Evolutionary conservation across 37 sponge, comb jelly and placozoan species (phyloP).

Genomic region (Corticium candelabrum): DNA sequence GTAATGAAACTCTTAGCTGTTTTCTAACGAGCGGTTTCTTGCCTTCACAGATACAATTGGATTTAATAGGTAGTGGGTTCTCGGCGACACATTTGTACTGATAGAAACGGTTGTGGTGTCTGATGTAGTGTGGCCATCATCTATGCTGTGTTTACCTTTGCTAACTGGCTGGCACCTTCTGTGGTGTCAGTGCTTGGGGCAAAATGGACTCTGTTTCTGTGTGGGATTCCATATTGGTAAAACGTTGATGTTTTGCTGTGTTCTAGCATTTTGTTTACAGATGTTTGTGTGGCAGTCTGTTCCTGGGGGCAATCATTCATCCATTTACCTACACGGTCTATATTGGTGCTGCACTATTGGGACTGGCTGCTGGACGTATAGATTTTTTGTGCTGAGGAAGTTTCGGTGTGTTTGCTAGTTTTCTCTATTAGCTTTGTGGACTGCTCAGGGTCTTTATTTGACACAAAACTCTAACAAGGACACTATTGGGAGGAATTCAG

Average conservation of each 20-base stretch:
- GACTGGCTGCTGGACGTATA: constrained; percentile 71
- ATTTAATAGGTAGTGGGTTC: too few relatives aligned
- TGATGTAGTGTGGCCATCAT: constrained; percentile 72
- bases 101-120: too few relatives aligned
- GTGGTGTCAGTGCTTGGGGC: constrained; percentile 68
- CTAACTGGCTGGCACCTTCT: constrained; percentile 83
- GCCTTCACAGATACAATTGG: too few relatives aligned
- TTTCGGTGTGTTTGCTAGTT: background rate
- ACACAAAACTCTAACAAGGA: constrained; percentile 59
- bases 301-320: constrained; percentile 56
- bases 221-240: constrained; percentile 74
- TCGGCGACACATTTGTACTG: too few relatives aligned
- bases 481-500: constrained; percentile 66
- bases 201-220: constrained; percentile 52
- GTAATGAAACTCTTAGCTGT: too few relatives aligned
- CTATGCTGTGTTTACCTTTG: constrained; percentile 64
- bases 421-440: constrained; percentile 71
- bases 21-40: too few relatives aligned
- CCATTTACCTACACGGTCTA: constrained; percentile 57
- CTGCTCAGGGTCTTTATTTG: constrained; percentile 82
- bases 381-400: background rate
- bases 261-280: too few relatives aligned
- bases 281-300: too few relatives aligned
- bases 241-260: constrained; percentile 5
- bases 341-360: constrained; percentile 58